These are phyloP conservation scores for Tethea ocularis DNA, from an alignment of 2,888 invertebrate genomes.

Conservation along the genomic window DNA sequence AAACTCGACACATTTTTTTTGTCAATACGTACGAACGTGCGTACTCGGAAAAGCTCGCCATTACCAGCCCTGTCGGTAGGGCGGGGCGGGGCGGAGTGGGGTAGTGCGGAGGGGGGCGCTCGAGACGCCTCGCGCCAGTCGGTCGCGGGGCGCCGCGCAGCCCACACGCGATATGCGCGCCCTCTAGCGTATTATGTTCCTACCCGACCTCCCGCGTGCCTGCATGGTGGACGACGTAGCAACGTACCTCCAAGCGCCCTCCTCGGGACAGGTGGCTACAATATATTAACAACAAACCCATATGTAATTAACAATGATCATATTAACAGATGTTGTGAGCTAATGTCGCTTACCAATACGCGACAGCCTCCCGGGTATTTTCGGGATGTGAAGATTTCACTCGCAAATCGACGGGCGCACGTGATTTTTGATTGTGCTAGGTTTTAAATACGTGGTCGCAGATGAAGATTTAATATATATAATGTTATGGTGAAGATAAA, in stretches of 20 bases:
- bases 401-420: slow-evolving; percentile 66
- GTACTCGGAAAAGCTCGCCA: slow-evolving; percentile 53
- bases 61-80: slow-evolving; percentile 54
- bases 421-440: slow-evolving; percentile 44
- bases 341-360: slow-evolving; percentile 78
- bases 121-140: slow-evolving; percentile 56
- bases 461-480: slow-evolving; percentile 20
- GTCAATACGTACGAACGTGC: slow-evolving; percentile 11
- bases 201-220: slow-evolving; percentile 96
- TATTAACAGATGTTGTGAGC: slow-evolving; percentile 84
- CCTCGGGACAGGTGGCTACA: slow-evolving; percentile 95
- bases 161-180: slow-evolving; percentile 79
- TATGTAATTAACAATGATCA: slow-evolving; percentile 84
- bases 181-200: slow-evolving; percentile 89
- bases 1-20: neutral
- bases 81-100: slow-evolving; percentile 11
- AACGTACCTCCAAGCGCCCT: slow-evolving; percentile 96
- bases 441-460: slow-evolving; percentile 20
- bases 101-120: slow-evolving; percentile 35
- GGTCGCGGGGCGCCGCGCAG: slow-evolving; percentile 80
- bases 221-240: slow-evolving; percentile 98
- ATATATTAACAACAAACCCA: slow-evolving; percentile 81
- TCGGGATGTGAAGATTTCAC: slow-evolving; percentile 66
- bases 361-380: slow-evolving; percentile 82
- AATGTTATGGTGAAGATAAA: slow-evolving; percentile 16